These are phyloP conservation scores for Atrina japonica DNA, from an alignment of 2,888 invertebrate genomes.

Conservation along the genomic window DNA sequence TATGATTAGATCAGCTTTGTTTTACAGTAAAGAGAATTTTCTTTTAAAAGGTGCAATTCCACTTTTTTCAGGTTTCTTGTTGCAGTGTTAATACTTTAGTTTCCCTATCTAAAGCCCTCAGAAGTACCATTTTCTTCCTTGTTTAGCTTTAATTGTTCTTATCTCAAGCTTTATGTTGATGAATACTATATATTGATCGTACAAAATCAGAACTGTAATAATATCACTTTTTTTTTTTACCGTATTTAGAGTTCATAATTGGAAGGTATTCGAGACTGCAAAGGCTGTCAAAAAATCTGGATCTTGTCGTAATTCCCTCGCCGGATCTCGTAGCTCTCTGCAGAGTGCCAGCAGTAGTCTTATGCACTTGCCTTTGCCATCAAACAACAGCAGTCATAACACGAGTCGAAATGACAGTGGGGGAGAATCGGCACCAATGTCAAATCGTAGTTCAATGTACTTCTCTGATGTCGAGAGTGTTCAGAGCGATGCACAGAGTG, in stretches of 20 bases:
- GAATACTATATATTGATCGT: no score
- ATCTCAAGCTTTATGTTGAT: no score
- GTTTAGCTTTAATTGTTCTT: no score
- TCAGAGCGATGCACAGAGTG: conserved; percentile 70
- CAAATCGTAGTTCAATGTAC: conserved; percentile 69
- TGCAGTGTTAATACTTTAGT: no score
- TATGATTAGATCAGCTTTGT: no score
- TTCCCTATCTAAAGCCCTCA: no score
- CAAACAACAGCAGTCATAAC: conserved; percentile 24
- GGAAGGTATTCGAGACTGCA: conserved; percentile 95
- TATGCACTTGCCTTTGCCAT: conserved; percentile 35
- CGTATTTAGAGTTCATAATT: conserved; percentile 89
- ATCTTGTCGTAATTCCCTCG: conserved; percentile 4
- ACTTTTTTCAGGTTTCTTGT: no score
- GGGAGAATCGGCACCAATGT: conserved; percentile 49
- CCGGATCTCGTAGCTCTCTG: conserved; percentile 23
- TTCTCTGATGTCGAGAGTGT: conserved; percentile 78
- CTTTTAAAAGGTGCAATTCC: no score
- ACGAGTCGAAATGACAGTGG: conserved; percentile 51
- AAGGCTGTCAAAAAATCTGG: conserved; percentile 65
- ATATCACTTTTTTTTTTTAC: no score
- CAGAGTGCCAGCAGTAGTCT: conserved; percentile 16
- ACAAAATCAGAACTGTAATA: no score
- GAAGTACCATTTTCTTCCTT: no score
- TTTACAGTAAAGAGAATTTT: no score